A percentile compares a stretch with the other conserved stretches of the same genome.
These are phyloP conservation scores for Gryon sp. DNA, from an alignment of 1,140 invertebrate species.

Conservation along the genomic window DNA sequence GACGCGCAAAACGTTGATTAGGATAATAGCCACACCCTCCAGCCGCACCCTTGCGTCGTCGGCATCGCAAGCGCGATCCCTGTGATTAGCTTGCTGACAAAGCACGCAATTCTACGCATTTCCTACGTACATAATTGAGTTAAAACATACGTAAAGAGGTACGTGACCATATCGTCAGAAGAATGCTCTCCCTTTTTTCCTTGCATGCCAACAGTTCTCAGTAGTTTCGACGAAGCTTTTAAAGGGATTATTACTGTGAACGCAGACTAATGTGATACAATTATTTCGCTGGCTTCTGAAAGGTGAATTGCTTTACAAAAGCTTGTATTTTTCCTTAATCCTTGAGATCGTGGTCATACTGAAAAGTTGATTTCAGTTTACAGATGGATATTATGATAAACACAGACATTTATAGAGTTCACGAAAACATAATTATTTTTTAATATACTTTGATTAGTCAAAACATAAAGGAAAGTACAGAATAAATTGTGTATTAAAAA, in stretches of 20 bases:
- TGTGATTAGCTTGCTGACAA: conserved; percentile 60
- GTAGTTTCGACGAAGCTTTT: conserved; percentile 33
- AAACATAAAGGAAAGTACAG: no score
- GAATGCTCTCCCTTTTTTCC: conserved; percentile 27
- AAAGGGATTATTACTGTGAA: conserved; percentile 39
- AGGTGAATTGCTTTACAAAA: conserved; percentile 3
- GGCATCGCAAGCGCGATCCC: conserved; percentile 37
- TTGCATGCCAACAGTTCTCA: conserved; percentile 3
- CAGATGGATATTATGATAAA: no score
- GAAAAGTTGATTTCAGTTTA: not conserved
- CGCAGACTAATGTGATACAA: conserved; percentile 39
- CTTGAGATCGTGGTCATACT: not conserved
- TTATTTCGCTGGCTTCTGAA: conserved; percentile 27
- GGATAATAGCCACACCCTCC: conserved; percentile 53
- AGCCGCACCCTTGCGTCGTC: conserved; percentile 56
- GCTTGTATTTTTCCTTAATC: conserved; percentile 1
- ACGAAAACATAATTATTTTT: no score
- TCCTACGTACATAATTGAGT: conserved; percentile 50
- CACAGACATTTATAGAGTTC: no score
- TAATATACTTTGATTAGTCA: no score
- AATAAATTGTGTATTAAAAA: no score
- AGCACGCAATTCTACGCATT: conserved; percentile 62
- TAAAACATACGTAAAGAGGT: conserved; percentile 51
- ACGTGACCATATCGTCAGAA: conserved; percentile 51
- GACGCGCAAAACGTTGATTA: conserved; percentile 49